These are phyloP conservation scores for Geococcyx californianus DNA, from an alignment of 2,113 vertebrate genomes.

Conservation along the genomic window DNA sequence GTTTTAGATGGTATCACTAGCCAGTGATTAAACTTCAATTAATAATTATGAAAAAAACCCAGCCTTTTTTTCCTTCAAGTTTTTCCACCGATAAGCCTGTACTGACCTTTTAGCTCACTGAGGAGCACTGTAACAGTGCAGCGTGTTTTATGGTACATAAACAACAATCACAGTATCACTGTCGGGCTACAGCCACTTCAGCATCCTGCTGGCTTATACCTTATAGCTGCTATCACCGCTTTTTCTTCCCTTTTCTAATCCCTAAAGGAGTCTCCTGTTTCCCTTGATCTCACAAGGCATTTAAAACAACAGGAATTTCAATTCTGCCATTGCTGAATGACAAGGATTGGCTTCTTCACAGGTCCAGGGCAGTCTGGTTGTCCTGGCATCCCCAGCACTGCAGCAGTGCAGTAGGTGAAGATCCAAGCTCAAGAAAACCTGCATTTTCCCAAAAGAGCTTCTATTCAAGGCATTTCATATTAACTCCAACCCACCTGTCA, in stretches of 20 bases:
- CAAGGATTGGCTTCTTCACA: neutral
- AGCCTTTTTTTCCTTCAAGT: constrained; percentile 59
- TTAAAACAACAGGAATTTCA: neutral
- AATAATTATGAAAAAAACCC: neutral
- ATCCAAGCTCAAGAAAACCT: neutral
- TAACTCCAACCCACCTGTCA: neutral
- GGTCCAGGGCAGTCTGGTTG: neutral
- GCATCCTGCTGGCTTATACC: neutral
- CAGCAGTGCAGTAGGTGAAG: neutral
- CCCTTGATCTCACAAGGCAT: neutral
- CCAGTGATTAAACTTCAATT: neutral
- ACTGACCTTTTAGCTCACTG: neutral
- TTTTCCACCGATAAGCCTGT: constrained; percentile 20
- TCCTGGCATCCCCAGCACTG: neutral
- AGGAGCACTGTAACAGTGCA: neutral
- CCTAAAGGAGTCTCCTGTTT: neutral
- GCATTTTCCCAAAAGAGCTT: neutral
- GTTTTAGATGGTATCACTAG: constrained; percentile 28
- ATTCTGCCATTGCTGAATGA: rapidly evolving
- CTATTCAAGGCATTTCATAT: rapidly evolving
- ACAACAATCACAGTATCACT: neutral
- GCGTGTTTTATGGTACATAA: rapidly evolving
- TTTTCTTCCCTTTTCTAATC: neutral
- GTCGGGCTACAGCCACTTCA: neutral
- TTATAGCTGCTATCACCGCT: neutral